Conservation (phyloP, 1,140 invertebrate species). For the Drosophila melanica region DNA sequence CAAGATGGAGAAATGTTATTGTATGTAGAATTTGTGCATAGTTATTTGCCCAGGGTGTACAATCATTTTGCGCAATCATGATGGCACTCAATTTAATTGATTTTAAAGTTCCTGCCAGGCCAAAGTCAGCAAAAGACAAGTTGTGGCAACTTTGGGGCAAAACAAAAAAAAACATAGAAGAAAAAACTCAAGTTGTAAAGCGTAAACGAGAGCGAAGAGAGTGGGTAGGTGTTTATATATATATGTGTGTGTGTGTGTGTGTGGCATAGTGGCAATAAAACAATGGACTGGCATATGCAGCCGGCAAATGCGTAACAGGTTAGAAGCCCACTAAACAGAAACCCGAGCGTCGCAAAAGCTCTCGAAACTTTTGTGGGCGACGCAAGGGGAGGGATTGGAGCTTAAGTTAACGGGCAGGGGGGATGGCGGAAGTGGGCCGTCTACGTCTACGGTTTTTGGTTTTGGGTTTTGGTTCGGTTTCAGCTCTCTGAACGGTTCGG, state of each 20-base stretch:
- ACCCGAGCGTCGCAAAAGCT: conserved; percentile 34
- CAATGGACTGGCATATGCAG: conserved; percentile 42
- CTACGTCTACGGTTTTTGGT: conserved; percentile 13
- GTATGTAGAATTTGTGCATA: conserved; percentile 1
- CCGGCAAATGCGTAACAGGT: conserved; percentile 43
- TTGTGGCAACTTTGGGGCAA: conserved; percentile 1
- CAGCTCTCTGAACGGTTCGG: conserved; percentile 50
- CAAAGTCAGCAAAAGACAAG: conserved; percentile 22
- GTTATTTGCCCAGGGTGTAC: conserved; percentile 19
- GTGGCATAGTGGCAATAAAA: conserved; percentile 21
- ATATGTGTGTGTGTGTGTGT: neutral
- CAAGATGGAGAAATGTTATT: neutral
- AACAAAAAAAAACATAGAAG: conserved; percentile 6
- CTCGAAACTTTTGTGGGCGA: conserved; percentile 50
- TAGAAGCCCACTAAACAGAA: conserved; percentile 16
- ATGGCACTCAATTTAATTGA: conserved; percentile 76
- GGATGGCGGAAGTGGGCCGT: neutral
- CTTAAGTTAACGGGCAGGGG: neutral
- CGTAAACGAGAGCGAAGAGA: too few relatives aligned
- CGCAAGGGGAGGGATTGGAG: neutral
- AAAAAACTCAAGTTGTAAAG: neutral
- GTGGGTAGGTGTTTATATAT: neutral
- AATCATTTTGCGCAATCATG: conserved; percentile 68
- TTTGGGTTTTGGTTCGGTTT: conserved; percentile 33
- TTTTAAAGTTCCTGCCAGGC: conserved; percentile 61